phyloP scores from a whole-genome alignment of 2,113 vertebrate genomes.

The Megalops atlanticus region DNA sequence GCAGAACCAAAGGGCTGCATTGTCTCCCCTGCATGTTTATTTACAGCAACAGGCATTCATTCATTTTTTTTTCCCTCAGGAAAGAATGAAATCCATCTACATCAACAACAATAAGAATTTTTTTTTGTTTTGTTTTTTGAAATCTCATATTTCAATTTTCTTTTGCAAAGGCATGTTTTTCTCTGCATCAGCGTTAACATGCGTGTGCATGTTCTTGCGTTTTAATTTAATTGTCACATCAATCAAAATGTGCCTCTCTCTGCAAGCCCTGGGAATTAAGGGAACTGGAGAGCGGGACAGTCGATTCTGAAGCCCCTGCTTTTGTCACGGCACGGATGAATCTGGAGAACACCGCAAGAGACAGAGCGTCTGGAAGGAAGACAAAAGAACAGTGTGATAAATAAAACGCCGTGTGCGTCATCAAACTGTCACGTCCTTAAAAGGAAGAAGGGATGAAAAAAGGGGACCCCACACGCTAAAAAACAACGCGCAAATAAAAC shows the following conservation, averaged over 20 bases:
- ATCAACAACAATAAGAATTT: neutral
- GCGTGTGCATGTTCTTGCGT: neutral
- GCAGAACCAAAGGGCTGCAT: neutral
- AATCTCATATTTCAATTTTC: slow-evolving; percentile 1
- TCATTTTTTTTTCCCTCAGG: neutral
- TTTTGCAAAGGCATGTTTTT: neutral
- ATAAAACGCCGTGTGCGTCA: slow-evolving; percentile 57
- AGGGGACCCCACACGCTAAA: slow-evolving; percentile 35
- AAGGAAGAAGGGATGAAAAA: slow-evolving; percentile 40
- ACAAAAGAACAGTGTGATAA: slow-evolving; percentile 48
- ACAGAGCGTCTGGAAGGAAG: slow-evolving; percentile 50
- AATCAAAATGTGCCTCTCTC: neutral
- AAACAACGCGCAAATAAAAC: slow-evolving; percentile 27
- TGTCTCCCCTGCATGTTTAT: neutral
- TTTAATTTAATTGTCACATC: neutral
- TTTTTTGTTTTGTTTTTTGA: neutral
- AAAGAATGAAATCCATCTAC: neutral
- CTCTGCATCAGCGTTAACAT: neutral
- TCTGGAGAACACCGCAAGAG: slow-evolving; percentile 35
- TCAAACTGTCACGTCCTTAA: slow-evolving; percentile 56
- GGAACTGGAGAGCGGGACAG: neutral
- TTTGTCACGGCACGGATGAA: slow-evolving; percentile 2
- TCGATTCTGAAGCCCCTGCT: neutral
- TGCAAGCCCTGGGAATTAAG: neutral
- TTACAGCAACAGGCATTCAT: neutral